Conservation (phyloP, 2,888 invertebrate species). For the Hyles lineata region DNA sequence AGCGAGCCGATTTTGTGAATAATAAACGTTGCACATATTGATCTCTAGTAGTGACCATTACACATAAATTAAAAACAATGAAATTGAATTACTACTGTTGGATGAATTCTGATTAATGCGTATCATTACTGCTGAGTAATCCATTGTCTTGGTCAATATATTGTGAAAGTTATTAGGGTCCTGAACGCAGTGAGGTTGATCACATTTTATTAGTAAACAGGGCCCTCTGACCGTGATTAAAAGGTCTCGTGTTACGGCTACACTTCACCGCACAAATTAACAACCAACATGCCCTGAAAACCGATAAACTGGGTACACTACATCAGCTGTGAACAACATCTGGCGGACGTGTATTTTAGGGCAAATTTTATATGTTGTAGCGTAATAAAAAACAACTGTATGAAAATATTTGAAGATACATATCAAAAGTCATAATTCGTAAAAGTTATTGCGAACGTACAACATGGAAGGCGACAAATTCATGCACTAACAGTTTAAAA, state of each 20-base stretch:
- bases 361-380: constrained; percentile 1
- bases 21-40: no score
- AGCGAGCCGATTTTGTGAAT: no score
- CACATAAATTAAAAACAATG: no score
- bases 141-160: neutral
- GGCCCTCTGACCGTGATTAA: constrained; percentile 44
- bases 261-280: constrained; percentile 45
- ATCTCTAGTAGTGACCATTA: no score
- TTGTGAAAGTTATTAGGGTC: constrained; percentile 26
- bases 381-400: neutral
- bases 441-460: no score
- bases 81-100: no score
- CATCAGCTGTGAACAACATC: constrained; percentile 33
- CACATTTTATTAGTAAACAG: constrained; percentile 41
- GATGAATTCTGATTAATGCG: no score
- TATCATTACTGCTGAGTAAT: neutral
- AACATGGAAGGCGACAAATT: no score
- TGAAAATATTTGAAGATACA: neutral
- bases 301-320: constrained; percentile 28
- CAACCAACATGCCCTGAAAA: constrained; percentile 38
- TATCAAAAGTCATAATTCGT: no score
- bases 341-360: constrained; percentile 26
- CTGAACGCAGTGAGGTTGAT: constrained; percentile 34
- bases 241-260: constrained; percentile 40
- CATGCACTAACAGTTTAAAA: no score